Evolutionary conservation across 2,113 vertebrate species (phyloP).

Genomic region (Sorex araneus): DNA sequence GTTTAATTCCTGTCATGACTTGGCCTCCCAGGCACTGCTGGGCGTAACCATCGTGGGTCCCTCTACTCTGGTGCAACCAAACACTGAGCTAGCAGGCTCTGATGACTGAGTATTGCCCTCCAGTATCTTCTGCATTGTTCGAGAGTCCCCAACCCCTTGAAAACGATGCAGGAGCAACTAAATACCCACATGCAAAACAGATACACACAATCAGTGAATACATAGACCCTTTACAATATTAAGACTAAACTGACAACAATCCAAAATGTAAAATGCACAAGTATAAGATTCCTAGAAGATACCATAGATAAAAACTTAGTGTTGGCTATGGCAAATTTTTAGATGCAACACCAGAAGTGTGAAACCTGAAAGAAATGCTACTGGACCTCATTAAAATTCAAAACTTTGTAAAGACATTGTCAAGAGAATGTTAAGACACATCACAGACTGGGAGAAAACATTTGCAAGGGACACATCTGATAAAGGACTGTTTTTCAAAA

Average conservation of each 20-base stretch:
- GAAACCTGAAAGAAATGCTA: not conserved
- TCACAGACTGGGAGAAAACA: not conserved
- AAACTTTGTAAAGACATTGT: not conserved
- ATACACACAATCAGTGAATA: not conserved
- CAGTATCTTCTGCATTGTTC: too few species aligned
- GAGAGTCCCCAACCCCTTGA: too few species aligned
- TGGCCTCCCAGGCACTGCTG: too few species aligned
- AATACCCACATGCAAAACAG: not conserved
- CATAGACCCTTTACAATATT: not conserved
- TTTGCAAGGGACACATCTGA: not conserved
- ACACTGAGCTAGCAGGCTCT: too few species aligned
- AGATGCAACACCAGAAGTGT: not conserved
- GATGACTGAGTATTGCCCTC: too few species aligned
- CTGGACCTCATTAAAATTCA: constrained; percentile 31
- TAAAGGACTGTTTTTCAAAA: constrained; percentile 2
- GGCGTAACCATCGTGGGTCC: too few species aligned
- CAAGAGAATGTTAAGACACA: constrained; percentile 11
- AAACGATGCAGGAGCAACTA: not conserved
- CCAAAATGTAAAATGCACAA: not conserved
- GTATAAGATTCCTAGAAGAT: too few species aligned
- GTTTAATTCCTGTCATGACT: too few species aligned
- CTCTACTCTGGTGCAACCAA: too few species aligned
- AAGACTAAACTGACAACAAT: not conserved
- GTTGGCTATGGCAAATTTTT: not conserved
- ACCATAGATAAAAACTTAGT: not conserved